A percentile compares a stretch with the other conserved stretches of the same genome.
These are phyloP conservation scores for Entomyzon cyanotis DNA, from an alignment of 2,113 vertebrate species.

Conservation along the genomic window DNA sequence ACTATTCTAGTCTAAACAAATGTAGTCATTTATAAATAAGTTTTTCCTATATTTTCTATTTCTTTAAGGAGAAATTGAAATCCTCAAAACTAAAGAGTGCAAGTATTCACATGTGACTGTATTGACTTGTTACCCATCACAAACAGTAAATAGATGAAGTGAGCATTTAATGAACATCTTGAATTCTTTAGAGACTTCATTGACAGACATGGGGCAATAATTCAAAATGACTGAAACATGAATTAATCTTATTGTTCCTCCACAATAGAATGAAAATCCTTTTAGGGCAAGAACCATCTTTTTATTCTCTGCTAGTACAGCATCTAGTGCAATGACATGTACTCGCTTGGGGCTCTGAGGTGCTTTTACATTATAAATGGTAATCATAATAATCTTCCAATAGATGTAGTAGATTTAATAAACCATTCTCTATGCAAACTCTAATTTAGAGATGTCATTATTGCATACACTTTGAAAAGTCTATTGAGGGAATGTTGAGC, in stretches of 20 bases:
- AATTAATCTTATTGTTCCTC: not conserved
- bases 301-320: not conserved
- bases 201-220: not conserved
- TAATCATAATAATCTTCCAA: not conserved
- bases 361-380: not conserved
- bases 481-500: not conserved
- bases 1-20: not conserved
- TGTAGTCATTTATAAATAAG: not conserved
- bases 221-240: not conserved
- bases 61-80: not conserved
- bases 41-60: not conserved
- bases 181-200: not conserved
- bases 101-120: not conserved
- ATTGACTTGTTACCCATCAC: not conserved
- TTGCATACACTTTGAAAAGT: not conserved
- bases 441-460: constrained; percentile 8
- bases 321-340: not conserved
- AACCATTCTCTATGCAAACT: not conserved
- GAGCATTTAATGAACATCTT: not conserved
- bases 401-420: not conserved
- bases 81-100: not conserved
- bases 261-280: not conserved
- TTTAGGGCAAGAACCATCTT: not conserved
- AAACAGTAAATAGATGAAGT: not conserved
- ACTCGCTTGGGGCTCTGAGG: not conserved